Evolutionary conservation across 2,888 invertebrate genomes (phyloP), one percentile per base, ranked within the genome.

Genomic region (Lymantria monacha): DNA sequence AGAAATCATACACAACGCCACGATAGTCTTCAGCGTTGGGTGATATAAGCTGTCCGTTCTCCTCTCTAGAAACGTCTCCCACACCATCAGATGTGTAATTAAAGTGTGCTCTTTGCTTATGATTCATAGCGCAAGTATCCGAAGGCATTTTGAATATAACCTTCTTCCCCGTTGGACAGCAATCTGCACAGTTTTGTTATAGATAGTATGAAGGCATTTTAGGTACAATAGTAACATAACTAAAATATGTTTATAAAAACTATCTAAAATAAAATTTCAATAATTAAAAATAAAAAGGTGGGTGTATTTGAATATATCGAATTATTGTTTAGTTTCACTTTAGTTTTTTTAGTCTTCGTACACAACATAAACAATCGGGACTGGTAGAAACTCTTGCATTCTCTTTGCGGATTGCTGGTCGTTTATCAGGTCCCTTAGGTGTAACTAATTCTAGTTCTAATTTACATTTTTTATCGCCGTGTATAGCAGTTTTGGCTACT

Each of bases 401-500:
- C 15, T 69, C 63, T 79, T 82, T 85, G 65, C 74, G 42, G 8
- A 93, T 79, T 0, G 93, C 92, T 0, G 91, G 91, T 53, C 89
- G 90, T 54, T 92, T 87, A 51, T 93, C 93, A 0, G 90, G 87
- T 0, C 92, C 93, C 66, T 93, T 94, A 0, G 95, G 95, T 0
- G 95, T 93, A 48, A 93, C 93, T 68, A 95, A 81, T 71, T 95
- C 95, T 64, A 95, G 66, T 76, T 95, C 94, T 30, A 90, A 50
- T 76, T 93, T 94, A 47, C 92, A 93, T 76, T 94, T 95, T 68
- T 92, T 93, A 48, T 93, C 93, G 0, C 90, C 92, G 11, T 93
- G 92, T 53, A 93, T 92, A 1, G 93, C 93, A 57, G 94, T 94
- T 74, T 95, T 95, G 0, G 94, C 94, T 42, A 95, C 94, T 73